Conservation (phyloP, 2,797 vertebrate species). For the Ambastaia sidthimunki region DNA sequence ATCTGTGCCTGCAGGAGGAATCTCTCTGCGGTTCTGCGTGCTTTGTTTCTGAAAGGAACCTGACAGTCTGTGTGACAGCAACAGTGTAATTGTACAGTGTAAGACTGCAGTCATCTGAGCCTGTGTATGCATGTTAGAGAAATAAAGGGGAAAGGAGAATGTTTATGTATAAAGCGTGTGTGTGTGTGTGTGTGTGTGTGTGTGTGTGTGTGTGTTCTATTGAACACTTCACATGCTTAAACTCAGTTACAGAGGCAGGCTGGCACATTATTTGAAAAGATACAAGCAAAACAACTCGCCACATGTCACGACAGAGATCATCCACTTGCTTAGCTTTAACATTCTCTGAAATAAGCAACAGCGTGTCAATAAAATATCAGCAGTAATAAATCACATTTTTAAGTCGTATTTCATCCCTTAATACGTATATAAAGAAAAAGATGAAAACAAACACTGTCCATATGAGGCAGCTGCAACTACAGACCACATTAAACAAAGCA, state of each 20-base stretch:
- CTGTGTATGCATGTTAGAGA: conserved; percentile 22
- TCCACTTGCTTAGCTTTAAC: background rate
- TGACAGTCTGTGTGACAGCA: conserved; percentile 69
- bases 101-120: conserved; percentile 21
- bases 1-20: background rate
- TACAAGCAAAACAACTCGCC: conserved; percentile 58
- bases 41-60: conserved; percentile 51
- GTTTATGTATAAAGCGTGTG: background rate
- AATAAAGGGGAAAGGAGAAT: background rate
- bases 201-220: conserved; percentile 12
- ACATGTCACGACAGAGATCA: background rate
- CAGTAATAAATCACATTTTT: conserved; percentile 18
- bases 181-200: conserved; percentile 25
- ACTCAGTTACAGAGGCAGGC: conserved; percentile 64
- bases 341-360: conserved; percentile 7
- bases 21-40: conserved; percentile 59
- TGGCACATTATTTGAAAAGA: conserved; percentile 72
- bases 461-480: conserved; percentile 67
- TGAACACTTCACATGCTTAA: conserved; percentile 1
- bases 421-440: conserved; percentile 9
- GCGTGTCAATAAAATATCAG: background rate
- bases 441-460: conserved; percentile 57
- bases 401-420: background rate
- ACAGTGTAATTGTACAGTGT: conserved; percentile 64
- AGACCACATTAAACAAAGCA: conserved; percentile 73